Evolutionary conservation across 2,888 invertebrate genomes (phyloP), one percentile per base, ranked within the genome.

Genomic region (Tetranychus truncatus): DNA sequence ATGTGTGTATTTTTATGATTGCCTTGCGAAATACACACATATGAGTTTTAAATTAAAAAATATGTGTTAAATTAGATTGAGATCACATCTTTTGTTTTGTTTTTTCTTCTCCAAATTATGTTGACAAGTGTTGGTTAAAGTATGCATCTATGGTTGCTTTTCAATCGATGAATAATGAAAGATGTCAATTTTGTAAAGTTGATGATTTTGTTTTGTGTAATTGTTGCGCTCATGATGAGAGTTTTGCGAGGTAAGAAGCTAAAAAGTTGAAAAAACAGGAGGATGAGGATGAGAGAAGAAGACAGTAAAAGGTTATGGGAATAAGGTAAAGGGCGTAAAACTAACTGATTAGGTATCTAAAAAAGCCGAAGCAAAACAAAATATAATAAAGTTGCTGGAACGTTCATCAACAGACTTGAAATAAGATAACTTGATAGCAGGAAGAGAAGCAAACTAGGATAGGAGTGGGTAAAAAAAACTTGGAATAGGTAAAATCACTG

Each of bases 251-350:
- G 15, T 9, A 55, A 15, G 15, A 15, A 55, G 55, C 9, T 55
- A 55, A 15, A 55, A 15, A 55, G 55, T 55, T 9, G 11, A 55
- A 55, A 55, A 55, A 55, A 55, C 1, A 15, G 55, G 11, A 55
- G 15, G 6, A 15, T 55, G 55, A 55, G 55, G 15, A 55, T 15
- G 55, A 55, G 55, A 55, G 55, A 55, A 55, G 15, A 15, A 55
- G 9, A 46, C 8, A 55, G 55, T 8, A 55, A 9, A 55, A 55
- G 55, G 55, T 55, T 15, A 55, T 55, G 55, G 55, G 55, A 15
- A 55, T 55, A 55, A 55, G 55, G 55, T 55, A 55, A 55, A 55
- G 55, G 55, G 55, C 55, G 55, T 55, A 55, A 55, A 55, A 55
- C 55, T 55, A 55, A 15, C 9, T 15, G 55, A 55, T 55, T 55